A percentile compares a stretch with the other conserved stretches of the same genome.
These are phyloP conservation scores for Anhinga rufa DNA, from an alignment of 2,113 vertebrate species.

Conservation along the genomic window DNA sequence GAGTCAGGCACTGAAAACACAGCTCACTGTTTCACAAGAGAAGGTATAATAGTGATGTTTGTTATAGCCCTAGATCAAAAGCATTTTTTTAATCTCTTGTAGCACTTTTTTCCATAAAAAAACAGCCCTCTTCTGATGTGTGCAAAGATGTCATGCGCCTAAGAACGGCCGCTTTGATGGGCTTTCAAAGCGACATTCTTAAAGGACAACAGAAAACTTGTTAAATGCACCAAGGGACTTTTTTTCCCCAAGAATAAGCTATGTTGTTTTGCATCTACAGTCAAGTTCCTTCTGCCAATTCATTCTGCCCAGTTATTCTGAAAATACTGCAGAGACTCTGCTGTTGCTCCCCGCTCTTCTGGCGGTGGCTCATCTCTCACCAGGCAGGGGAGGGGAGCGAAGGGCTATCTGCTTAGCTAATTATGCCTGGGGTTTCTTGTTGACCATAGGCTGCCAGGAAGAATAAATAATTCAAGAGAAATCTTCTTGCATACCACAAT, in stretches of 20 bases:
- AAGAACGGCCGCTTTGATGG: neutral
- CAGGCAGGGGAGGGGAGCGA: neutral
- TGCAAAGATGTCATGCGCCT: neutral
- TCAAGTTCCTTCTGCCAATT: neutral
- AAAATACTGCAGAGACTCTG: neutral
- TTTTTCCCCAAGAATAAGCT: neutral
- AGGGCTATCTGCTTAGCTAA: neutral
- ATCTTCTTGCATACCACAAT: neutral
- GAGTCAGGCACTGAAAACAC: conserved; percentile 67
- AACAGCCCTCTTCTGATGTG: neutral
- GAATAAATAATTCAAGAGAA: neutral
- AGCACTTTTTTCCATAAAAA: neutral
- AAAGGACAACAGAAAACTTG: neutral
- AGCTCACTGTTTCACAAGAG: conserved; percentile 77
- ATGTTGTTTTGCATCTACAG: neutral
- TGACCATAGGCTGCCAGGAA: neutral
- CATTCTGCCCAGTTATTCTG: neutral
- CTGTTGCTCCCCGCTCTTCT: neutral
- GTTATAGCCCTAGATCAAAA: neutral
- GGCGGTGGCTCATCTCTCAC: neutral
- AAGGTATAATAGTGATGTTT: conserved; percentile 54
- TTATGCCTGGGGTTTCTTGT: neutral
- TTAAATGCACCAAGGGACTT: neutral
- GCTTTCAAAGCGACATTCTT: neutral
- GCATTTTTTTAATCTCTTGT: neutral